phyloP scores from a whole-genome alignment of 1,140 invertebrate species.

The Cotesia typhae region DNA sequence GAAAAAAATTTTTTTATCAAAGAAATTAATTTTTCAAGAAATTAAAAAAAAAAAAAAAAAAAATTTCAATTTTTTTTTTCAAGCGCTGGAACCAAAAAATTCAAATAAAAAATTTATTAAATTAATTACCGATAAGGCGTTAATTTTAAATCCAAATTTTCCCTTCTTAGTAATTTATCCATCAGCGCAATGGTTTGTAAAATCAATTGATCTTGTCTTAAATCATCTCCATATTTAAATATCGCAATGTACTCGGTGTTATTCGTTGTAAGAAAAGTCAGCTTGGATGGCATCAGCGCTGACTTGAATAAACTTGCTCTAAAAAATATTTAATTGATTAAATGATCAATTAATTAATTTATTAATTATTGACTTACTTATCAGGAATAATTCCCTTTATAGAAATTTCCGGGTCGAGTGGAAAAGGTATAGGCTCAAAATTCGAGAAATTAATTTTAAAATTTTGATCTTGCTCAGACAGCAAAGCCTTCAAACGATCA shows the following conservation, averaged over 20 bases:
- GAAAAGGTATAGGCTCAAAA: constrained; percentile 93
- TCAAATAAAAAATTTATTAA: too few species aligned
- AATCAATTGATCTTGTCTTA: constrained; percentile 98
- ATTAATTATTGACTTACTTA: constrained; percentile 65
- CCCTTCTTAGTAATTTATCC: constrained; percentile 92
- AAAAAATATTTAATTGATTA: constrained; percentile 40
- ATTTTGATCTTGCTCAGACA: constrained; percentile 80
- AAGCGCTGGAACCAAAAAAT: too few species aligned
- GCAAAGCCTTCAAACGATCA: constrained; percentile 83
- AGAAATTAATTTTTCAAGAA: too few species aligned
- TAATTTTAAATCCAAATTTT: constrained; percentile 94
- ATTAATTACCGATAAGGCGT: constrained; percentile 84
- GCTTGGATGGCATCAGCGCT: constrained; percentile 95
- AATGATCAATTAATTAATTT: constrained; percentile 21
- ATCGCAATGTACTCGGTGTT: constrained; percentile 94
- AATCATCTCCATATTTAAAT: constrained; percentile 98
- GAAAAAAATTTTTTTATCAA: too few species aligned
- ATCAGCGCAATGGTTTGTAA: constrained; percentile 97
- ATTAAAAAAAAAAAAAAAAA: too few species aligned
- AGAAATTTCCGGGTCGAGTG: constrained; percentile 89
- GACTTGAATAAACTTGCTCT: constrained; percentile 95
- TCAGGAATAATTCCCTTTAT: constrained; percentile 91
- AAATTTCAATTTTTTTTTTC: too few species aligned
- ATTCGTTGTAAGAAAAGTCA: constrained; percentile 87
- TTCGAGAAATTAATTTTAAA: constrained; percentile 90